phyloP scores from a whole-genome alignment of 2,113 vertebrate species.

The Cyprichromis sp. region DNA sequence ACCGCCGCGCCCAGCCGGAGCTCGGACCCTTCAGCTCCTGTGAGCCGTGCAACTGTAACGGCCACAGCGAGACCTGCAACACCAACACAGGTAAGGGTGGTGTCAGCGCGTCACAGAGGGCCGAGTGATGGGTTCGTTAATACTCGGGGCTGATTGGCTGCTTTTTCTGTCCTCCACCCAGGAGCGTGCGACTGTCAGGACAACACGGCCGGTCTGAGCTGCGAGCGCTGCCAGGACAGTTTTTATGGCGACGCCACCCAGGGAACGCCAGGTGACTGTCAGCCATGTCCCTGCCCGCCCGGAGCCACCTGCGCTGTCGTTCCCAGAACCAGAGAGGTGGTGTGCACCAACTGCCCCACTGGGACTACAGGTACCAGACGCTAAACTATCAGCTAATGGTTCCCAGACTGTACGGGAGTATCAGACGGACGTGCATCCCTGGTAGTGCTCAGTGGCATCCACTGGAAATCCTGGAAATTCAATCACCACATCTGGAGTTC shows the following conservation, averaged over 20 bases:
- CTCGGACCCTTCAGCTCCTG: constrained; percentile 85
- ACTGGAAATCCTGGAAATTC: not conserved
- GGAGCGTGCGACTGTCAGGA: constrained; percentile 85
- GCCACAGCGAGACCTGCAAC: constrained; percentile 87
- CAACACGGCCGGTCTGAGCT: constrained; percentile 84
- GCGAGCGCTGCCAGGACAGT: constrained; percentile 86
- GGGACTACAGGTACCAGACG: constrained; percentile 82
- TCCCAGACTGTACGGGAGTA: not conserved
- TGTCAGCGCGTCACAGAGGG: not conserved
- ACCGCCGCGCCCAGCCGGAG: constrained; percentile 74
- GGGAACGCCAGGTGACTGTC: constrained; percentile 78
- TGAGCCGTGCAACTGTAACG: constrained; percentile 84
- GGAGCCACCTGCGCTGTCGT: constrained; percentile 84
- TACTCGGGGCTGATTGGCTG: accelerated
- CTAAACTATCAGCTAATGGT: accelerated
- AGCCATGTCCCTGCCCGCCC: constrained; percentile 84
- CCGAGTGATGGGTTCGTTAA: not conserved
- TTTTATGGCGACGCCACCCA: constrained; percentile 85
- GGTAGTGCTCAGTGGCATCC: not conserved
- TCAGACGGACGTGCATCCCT: not conserved
- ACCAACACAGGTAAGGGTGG: constrained; percentile 72
- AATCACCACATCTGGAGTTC: not conserved
- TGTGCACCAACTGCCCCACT: constrained; percentile 91
- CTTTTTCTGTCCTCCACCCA: constrained; percentile 16
- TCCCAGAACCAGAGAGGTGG: constrained; percentile 85